A percentile compares a stretch with the other conserved stretches of the same genome.
Evolutionary conservation across 2,888 invertebrate genomes (phyloP).

Genomic region (Drosophila barbarae): DNA sequence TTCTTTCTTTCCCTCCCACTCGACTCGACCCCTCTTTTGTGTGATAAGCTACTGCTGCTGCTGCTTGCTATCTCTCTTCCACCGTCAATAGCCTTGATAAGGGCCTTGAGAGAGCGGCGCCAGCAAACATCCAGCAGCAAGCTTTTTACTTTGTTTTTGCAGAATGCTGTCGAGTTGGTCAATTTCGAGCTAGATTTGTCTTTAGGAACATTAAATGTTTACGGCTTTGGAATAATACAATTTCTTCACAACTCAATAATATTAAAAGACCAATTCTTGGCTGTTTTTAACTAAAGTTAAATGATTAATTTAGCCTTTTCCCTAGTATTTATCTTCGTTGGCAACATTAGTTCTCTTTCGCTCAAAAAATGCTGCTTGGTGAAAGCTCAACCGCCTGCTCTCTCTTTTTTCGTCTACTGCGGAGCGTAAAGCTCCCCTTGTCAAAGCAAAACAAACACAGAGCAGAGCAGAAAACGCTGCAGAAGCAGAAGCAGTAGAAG

Average conservation of each 20-base stretch:
- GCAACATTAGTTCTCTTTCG: conserved; percentile 8
- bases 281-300: background rate
- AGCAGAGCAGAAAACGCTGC: conserved; percentile 22
- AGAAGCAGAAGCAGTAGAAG: conserved; percentile 38
- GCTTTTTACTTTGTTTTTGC: conserved; percentile 22
- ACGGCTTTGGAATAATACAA: too few relatives aligned
- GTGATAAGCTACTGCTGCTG: conserved; percentile 7
- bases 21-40: background rate
- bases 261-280: too few relatives aligned
- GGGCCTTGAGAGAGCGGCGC: conserved; percentile 36
- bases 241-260: too few relatives aligned
- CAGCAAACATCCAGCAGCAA: conserved; percentile 27
- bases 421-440: background rate
- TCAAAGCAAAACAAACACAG: conserved; percentile 48
- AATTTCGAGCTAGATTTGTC: background rate
- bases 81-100: conserved; percentile 38
- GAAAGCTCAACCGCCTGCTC: conserved; percentile 7
- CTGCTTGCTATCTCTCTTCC: conserved; percentile 7
- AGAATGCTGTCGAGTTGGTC: background rate
- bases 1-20: background rate
- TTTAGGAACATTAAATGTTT: too few relatives aligned
- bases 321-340: background rate
- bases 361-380: conserved; percentile 30
- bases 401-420: background rate
- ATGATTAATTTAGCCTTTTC: background rate